Conservation (phyloP, 1,140 invertebrate genomes). For the Aphidius ervi region DNA sequence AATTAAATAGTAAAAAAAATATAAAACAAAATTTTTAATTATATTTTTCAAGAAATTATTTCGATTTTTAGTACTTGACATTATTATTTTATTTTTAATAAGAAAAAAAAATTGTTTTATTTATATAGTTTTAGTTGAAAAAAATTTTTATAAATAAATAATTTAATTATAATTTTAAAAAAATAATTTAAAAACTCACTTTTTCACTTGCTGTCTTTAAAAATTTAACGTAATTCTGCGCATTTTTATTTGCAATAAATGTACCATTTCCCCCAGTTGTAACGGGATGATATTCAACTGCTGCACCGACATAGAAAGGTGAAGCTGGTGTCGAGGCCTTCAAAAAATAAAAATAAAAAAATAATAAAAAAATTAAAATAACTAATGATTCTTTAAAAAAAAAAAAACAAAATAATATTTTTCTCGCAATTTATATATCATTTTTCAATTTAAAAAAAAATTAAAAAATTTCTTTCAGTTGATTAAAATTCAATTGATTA, state of each 20-base stretch:
- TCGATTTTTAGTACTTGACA: too few species aligned
- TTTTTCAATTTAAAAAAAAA: too few species aligned
- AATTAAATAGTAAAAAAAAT: neutral
- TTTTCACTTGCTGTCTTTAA: constrained; percentile 26
- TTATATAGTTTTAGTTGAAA: too few species aligned
- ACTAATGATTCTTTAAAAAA: neutral
- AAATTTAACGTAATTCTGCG: constrained; percentile 25
- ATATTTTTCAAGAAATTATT: too few species aligned
- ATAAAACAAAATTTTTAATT: neutral
- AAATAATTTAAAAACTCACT: constrained; percentile 24
- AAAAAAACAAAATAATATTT: neutral
- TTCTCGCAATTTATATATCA: neutral
- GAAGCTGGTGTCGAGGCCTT: constrained; percentile 23
- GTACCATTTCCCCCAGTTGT: constrained; percentile 20
- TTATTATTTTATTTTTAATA: neutral
- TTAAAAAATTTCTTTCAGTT: neutral
- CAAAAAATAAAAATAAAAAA: neutral
- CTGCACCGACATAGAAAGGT: constrained; percentile 31
- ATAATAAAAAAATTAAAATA: neutral
- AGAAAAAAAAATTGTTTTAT: too few species aligned
- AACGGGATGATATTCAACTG: constrained; percentile 32
- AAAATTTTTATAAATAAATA: too few species aligned
- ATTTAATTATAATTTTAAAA: constrained; percentile 1
- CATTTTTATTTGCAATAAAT: constrained; percentile 27
- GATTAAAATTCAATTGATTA: too few species aligned